Base-by-base conservation (phyloP, 92 coral and sea anemone genomes). In the Bergia puertoricense region DNA sequence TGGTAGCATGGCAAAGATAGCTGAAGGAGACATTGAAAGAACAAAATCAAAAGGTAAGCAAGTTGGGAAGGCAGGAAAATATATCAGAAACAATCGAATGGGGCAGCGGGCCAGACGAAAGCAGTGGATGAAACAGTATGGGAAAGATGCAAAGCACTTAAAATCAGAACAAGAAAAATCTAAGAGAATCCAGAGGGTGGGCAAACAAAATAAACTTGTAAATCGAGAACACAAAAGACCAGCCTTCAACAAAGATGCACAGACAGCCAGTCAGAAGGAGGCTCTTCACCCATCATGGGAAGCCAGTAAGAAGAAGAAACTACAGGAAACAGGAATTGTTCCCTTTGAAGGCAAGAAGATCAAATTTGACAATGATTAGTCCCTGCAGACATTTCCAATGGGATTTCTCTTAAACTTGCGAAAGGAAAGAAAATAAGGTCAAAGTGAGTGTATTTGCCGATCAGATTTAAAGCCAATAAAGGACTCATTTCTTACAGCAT, bases 201-300 rank as follows among this genome's bases (percentile, higher is more conserved):
- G 14, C 38, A 80, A 89, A 68, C 81, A 30, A 71, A 71, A 85
- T 51, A 44, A 16, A 30, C 46, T 37, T 69, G 39, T 14, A 45
- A 89, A 82, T 82, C 77, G 15, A 39, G 56, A n/a, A 38, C 30
- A 6, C 38, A 48, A 76, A 15, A 23, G 43, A 76, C 37, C 41
- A 15, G 15, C 8, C 18, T 40, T 23, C 30, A 73, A 8, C 8
- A 84, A 73, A 84, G 51, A 84, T 66, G 69, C 41, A 68, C 30
- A 43, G 75, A 67, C 36, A 41, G 6, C 54, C 6, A 62, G 8
- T 62, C 69, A 62, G 6, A 51, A 88, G 39, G 79, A 68, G 41
- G 54, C 71, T 16, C 88, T 92, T 43, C 99, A 96, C 69, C 99
- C 99, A 43, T 97, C 99, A 0, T 97, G 99, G 99, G 96, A 95